Evolutionary conservation across 1,140 invertebrate species (phyloP).

Genomic region (Drosophila pseudoobscura): DNA sequence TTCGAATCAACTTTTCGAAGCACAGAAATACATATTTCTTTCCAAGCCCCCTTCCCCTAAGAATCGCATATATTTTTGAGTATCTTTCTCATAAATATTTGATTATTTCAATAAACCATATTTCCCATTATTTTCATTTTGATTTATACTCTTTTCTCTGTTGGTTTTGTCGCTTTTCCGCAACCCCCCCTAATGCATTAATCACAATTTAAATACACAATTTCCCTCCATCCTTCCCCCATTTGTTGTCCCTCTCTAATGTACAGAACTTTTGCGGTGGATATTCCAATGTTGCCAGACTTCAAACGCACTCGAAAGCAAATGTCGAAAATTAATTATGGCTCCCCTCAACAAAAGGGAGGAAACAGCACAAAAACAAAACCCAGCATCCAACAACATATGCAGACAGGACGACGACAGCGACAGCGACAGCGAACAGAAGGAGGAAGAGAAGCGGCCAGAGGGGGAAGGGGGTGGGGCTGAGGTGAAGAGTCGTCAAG

Average conservation of each 20-base stretch:
- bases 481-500: slow-evolving; percentile 41
- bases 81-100: too few relatives aligned
- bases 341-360: slow-evolving; percentile 26
- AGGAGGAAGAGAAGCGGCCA: slow-evolving; percentile 3
- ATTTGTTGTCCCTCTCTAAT: slow-evolving; percentile 34
- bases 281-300: slow-evolving; percentile 65
- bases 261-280: slow-evolving; percentile 35
- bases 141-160: too few relatives aligned
- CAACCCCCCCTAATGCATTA: neutral
- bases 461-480: slow-evolving; percentile 22
- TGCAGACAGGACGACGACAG: slow-evolving; percentile 41
- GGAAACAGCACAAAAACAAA: slow-evolving; percentile 11
- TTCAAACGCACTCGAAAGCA: slow-evolving; percentile 37
- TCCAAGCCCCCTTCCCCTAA: too few relatives aligned
- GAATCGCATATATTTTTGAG: too few relatives aligned
- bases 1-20: too few relatives aligned
- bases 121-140: too few relatives aligned
- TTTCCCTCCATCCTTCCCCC: neutral
- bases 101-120: too few relatives aligned
- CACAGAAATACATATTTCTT: too few relatives aligned
- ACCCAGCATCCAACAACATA: slow-evolving; percentile 56
- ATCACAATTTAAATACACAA: slow-evolving; percentile 16
- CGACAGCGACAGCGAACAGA: slow-evolving; percentile 13
- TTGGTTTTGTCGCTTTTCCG: too few relatives aligned
- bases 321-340: slow-evolving; percentile 71